Evolutionary conservation across 2,113 vertebrate genomes (phyloP).

Genomic region (Lontra canadensis): DNA sequence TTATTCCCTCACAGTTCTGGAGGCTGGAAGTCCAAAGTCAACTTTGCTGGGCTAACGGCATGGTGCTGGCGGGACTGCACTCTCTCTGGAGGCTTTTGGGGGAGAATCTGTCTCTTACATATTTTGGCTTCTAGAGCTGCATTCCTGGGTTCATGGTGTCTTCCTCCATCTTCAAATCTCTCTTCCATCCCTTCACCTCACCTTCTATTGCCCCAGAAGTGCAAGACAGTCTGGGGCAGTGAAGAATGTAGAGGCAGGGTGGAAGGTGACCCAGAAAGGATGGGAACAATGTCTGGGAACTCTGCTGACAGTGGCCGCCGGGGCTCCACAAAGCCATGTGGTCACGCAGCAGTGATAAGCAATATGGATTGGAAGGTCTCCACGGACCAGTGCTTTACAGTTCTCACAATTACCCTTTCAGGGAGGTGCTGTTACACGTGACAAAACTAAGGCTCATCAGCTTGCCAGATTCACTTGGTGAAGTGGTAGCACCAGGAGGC

Average conservation of each 20-base stretch:
- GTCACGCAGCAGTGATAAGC: neutral
- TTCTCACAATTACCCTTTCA: neutral
- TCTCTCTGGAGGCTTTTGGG: neutral
- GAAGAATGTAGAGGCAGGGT: neutral
- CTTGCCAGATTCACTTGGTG: neutral
- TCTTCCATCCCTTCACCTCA: neutral
- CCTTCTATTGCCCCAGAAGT: neutral
- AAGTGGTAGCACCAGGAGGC: neutral
- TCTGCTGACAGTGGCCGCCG: accelerated
- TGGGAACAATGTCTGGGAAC: neutral
- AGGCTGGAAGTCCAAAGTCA: neutral
- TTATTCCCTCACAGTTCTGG: neutral
- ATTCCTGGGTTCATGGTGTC: neutral
- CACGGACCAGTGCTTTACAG: neutral
- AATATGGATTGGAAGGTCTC: neutral
- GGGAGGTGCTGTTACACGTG: neutral
- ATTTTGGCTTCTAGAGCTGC: neutral
- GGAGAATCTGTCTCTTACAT: neutral
- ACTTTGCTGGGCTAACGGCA: neutral
- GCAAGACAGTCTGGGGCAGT: neutral
- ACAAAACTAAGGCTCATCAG: neutral
- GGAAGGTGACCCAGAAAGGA: neutral
- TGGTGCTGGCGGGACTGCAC: accelerated
- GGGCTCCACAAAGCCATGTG: neutral
- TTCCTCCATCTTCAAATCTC: neutral